Conservation (phyloP, 1,140 invertebrate genomes). For the Mizuhopecten yessoensis region DNA sequence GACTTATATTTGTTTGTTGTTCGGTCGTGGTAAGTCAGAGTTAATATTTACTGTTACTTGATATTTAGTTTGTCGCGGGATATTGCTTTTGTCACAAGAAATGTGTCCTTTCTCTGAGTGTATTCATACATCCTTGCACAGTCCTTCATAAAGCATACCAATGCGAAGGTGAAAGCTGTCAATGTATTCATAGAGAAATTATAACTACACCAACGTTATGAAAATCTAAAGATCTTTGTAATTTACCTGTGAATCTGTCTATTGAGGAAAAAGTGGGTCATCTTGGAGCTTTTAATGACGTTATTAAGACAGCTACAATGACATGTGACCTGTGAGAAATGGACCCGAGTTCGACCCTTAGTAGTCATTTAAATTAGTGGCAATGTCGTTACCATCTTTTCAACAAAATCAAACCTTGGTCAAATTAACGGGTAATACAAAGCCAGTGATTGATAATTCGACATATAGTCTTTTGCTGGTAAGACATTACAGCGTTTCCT, state of each 20-base stretch:
- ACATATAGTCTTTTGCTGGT: too few relatives aligned
- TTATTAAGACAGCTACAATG: neutral
- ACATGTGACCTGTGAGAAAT: too few relatives aligned
- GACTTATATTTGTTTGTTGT: neutral
- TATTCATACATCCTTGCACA: neutral
- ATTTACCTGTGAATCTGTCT: neutral
- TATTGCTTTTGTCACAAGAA: neutral
- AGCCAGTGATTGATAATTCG: too few relatives aligned
- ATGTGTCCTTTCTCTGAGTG: neutral
- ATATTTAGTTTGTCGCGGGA: neutral
- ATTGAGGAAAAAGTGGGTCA: neutral
- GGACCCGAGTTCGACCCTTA: neutral
- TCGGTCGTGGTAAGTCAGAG: neutral
- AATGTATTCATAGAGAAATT: neutral
- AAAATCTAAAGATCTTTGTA: neutral
- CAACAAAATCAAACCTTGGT: too few relatives aligned
- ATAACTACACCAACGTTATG: neutral
- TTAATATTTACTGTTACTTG: slow-evolving; percentile 1
- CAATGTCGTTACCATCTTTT: too few relatives aligned
- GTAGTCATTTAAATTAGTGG: too few relatives aligned
- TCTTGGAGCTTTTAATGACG: neutral
- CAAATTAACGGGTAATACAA: too few relatives aligned
- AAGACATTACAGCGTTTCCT: too few relatives aligned
- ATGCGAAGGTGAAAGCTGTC: neutral
- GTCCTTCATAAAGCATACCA: neutral